Percentiles rank a stretch among this genome's conserved stretches.
Conservation (phyloP, 2,113 vertebrate species). For the Calidris pugnax region DNA sequence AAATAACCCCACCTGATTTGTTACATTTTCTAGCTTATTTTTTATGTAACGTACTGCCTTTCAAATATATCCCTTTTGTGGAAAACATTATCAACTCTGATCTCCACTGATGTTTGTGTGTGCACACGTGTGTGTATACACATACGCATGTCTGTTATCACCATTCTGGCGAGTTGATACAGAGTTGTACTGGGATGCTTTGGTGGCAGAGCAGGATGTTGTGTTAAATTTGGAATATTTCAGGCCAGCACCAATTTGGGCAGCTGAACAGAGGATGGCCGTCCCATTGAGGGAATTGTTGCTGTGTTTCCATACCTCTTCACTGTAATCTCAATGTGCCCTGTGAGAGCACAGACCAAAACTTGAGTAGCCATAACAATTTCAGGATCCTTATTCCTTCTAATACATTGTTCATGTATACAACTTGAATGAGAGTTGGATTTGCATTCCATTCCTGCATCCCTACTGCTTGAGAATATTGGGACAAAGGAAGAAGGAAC, state of each 20-base stretch:
- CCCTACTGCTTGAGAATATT: background rate
- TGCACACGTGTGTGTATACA: accelerated
- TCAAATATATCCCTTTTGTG: background rate
- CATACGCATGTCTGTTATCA: background rate
- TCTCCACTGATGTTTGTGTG: background rate
- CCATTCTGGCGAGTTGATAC: background rate
- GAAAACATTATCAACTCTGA: background rate
- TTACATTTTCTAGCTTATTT: background rate
- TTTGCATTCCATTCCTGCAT: background rate
- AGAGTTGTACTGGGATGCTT: background rate
- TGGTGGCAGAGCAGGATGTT: background rate
- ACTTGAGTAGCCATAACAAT: accelerated
- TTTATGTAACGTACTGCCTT: background rate
- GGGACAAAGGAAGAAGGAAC: background rate
- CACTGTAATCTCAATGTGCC: background rate
- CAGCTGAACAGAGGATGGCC: background rate
- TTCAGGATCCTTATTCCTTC: background rate
- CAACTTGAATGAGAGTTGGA: background rate
- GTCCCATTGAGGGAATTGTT: background rate
- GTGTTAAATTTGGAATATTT: background rate
- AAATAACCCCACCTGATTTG: background rate
- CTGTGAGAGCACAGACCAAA: background rate
- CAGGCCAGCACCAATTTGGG: background rate
- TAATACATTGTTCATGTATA: background rate
- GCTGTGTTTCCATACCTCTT: background rate